Evolutionary conservation across 2,113 vertebrate genomes (phyloP), one percentile per base, ranked within the genome.

Genomic region (Sigmodon hispidus): DNA sequence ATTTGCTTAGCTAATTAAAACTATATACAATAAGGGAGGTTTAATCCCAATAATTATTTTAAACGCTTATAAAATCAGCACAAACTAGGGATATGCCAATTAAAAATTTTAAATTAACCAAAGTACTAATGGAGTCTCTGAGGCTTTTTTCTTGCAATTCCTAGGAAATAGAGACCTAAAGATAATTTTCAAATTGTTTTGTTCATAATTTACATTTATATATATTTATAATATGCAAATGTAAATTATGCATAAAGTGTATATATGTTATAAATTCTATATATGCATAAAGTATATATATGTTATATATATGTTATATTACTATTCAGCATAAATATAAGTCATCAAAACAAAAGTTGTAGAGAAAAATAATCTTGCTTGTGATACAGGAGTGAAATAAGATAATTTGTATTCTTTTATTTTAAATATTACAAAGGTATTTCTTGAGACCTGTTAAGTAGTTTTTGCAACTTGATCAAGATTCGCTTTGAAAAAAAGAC

Each of bases 1-100:
- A 95, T 95, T 97, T 94, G 73, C 31, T 95, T 95, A 91, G 94
- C 81, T 96, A 97, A 96, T 95, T 93, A 97, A 97, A 94, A 90
- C 69, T 70, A n/a, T 52, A 93, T 94, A 92, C 65, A 88, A 87
- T 77, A 85, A 85, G 40, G 17, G 69, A 86, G 88, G 61, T 94
- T 81, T 97, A 91, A 94, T 95, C 52, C 90, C 11, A 91, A 87
- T 77, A 86, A 84, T 77, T 96, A 45, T 90, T 96, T 93, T 61
- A 96, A 92, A 76, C n/a, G 61, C 52, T 95, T 92, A 45, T 92
- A 86, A 95, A 96, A 87, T 90, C 55, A 97, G n/a, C 77, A 93
- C 43, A 90, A 90, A 93, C 31, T 45, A 79, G 43, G 85, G 19
- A 45, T 85, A 90, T 87, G 36, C 43, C 90, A 94, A 93, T 93